A percentile compares a stretch with the other conserved stretches of the same genome.
Conservation (phyloP, 2,888 invertebrate genomes). For the Epistrophe eligans region DNA sequence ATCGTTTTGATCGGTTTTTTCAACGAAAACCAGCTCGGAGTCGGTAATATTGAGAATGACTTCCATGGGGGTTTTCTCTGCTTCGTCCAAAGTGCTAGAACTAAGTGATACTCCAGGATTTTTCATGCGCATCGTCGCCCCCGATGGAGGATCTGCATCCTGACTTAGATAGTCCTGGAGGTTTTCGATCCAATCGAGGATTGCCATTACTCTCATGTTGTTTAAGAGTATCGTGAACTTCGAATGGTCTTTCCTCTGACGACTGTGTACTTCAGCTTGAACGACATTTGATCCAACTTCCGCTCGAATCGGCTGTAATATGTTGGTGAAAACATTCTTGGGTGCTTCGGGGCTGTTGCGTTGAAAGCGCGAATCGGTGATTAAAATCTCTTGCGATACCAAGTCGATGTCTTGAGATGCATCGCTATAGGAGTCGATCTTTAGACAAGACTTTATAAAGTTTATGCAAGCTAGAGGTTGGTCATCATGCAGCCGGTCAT, state of each 20-base stretch:
- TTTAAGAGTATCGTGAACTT: slow-evolving; percentile 95
- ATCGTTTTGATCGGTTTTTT: slow-evolving; percentile 94
- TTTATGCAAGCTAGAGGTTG: slow-evolving; percentile 92
- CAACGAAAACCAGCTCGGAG: slow-evolving; percentile 97
- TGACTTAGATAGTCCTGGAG: slow-evolving; percentile 91
- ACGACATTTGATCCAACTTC: slow-evolving; percentile 85
- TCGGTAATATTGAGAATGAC: slow-evolving; percentile 97
- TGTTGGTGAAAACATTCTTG: slow-evolving; percentile 94
- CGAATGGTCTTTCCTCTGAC: slow-evolving; percentile 87
- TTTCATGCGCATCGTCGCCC: slow-evolving; percentile 69
- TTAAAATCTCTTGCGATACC: slow-evolving; percentile 90
- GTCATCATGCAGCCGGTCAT: slow-evolving; percentile 83
- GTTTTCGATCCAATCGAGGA: slow-evolving; percentile 96
- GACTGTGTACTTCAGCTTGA: slow-evolving; percentile 91
- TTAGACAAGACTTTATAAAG: slow-evolving; percentile 94
- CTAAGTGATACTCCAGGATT: slow-evolving; percentile 50
- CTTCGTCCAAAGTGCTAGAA: slow-evolving; percentile 58
- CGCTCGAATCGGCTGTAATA: slow-evolving; percentile 91
- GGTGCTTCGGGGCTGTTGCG: slow-evolving; percentile 66
- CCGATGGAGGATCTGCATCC: slow-evolving; percentile 82
- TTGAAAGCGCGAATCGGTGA: slow-evolving; percentile 80
- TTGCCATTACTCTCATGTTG: slow-evolving; percentile 97
- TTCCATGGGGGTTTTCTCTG: slow-evolving; percentile 84
- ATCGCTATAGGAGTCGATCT: slow-evolving; percentile 94
- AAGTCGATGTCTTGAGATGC: slow-evolving; percentile 95